Evolutionary conservation across 2,113 vertebrate genomes (phyloP), one percentile per base, ranked within the genome.

Genomic region (Pionites leucogaster): DNA sequence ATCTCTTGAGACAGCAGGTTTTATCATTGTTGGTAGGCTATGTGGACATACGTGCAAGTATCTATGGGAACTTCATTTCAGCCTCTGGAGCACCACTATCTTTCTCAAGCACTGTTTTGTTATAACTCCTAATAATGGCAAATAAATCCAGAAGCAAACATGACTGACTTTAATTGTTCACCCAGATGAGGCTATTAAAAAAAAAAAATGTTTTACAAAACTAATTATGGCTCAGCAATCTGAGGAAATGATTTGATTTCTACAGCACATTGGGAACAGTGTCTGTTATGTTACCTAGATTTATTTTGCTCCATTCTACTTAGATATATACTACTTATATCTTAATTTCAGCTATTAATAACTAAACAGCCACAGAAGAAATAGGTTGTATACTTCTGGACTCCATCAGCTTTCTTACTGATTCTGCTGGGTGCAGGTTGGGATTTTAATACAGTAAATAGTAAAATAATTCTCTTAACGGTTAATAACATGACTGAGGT

Each of bases 1-100:
- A 70, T 96, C 63, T 86, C 88, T 70, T 68, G 88, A 92, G 91
- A 92, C 65, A 75, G 86, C 71, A 93, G 89, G 74, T 96, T 86
- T 96, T 85, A 53, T 60, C 64, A 11, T 20, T 49, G 52, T 60
- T 88, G 84, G 85, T 77, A 59, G 53, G 59, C 89, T 70, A 74
- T 79, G 75, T 87, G 83, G 77, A 77, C 55, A 79, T 49, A 46
- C 27, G 52, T 78, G 89, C 86, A 95, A 95, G 92, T 94, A 82
- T 82, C 76, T 89, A 77, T 60, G 57, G 88, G 82, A 90, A 88
- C 81, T 83, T 86, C 59, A 47, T 57, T 88, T 87, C 3, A 17
- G 83, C 50, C 89, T 92, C 86, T 2, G 1, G 5, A 90, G 55
- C 92, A 49, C 64, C 31, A 22, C 68, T 87, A 41, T 60, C 83